Evolutionary conservation across 2,888 invertebrate genomes (phyloP).

Genomic region (Dendrolimus houi): DNA sequence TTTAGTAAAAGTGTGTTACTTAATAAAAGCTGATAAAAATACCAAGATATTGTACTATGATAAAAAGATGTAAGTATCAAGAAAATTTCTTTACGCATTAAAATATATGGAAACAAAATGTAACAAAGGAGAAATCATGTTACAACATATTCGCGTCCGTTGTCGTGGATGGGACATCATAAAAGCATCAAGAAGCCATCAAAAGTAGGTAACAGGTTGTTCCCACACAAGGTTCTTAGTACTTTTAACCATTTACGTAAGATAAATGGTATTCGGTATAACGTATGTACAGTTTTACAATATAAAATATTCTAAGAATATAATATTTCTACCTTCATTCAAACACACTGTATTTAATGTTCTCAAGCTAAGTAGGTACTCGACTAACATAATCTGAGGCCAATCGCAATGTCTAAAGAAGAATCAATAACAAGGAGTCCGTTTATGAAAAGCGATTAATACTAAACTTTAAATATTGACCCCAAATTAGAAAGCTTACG

Average conservation of each 20-base stretch:
- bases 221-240: slow-evolving; percentile 36
- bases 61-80: background rate
- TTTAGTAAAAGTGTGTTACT: too few relatives aligned
- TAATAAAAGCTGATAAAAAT: background rate
- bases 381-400: too few relatives aligned
- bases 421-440: too few relatives aligned
- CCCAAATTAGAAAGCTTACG: too few relatives aligned
- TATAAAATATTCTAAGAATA: too few relatives aligned
- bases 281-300: too few relatives aligned
- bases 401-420: too few relatives aligned
- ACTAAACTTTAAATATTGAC: too few relatives aligned
- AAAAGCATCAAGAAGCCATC: slow-evolving; percentile 71
- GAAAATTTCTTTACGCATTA: background rate
- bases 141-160: slow-evolving; percentile 41
- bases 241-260: slow-evolving; percentile 32
- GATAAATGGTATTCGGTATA: slow-evolving; percentile 17
- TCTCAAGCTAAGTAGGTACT: too few relatives aligned
- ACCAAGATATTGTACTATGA: background rate
- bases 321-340: too few relatives aligned
- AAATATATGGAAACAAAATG: background rate
- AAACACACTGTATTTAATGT: too few relatives aligned
- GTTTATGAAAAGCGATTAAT: too few relatives aligned
- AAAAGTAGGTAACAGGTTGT: slow-evolving; percentile 56
- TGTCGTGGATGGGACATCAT: slow-evolving; percentile 60
- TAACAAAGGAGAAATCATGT: slow-evolving; percentile 1